phyloP scores from a whole-genome alignment of 2,797 vertebrate species.

The Tolypeutes matacus region DNA sequence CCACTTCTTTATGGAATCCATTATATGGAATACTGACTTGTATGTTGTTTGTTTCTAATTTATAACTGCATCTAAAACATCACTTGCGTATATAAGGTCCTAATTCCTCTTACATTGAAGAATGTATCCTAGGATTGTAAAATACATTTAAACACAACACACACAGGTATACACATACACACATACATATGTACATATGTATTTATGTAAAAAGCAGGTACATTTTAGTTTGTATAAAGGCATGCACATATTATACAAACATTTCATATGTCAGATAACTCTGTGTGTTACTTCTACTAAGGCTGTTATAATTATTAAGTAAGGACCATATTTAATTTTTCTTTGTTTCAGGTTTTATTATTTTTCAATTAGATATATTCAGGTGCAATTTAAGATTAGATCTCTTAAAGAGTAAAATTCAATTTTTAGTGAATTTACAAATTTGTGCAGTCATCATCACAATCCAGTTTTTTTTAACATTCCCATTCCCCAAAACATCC shows the following conservation, averaged over 20 bases:
- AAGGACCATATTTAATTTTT: background rate
- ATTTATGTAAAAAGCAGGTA: background rate
- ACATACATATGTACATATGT: background rate
- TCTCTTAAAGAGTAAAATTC: background rate
- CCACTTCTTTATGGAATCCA: background rate
- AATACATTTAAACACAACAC: background rate
- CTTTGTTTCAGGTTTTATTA: background rate
- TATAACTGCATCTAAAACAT: constrained; percentile 44
- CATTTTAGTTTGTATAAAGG: background rate
- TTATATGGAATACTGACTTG: constrained; percentile 38
- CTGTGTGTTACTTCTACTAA: background rate
- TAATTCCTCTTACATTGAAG: background rate
- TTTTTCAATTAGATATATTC: background rate
- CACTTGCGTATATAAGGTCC: constrained; percentile 61
- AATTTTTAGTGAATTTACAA: background rate
- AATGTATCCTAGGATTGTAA: background rate
- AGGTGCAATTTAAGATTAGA: background rate
- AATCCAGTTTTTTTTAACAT: background rate
- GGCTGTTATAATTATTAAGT: background rate
- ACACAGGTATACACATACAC: background rate
- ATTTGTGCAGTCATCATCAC: background rate
- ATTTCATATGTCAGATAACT: background rate
- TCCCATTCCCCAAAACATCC: background rate
- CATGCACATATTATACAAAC: background rate
- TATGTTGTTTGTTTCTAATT: constrained; percentile 68